These are phyloP conservation scores for Sminthurinus signatus DNA, from an alignment of 1,140 invertebrate genomes.

Conservation along the genomic window DNA sequence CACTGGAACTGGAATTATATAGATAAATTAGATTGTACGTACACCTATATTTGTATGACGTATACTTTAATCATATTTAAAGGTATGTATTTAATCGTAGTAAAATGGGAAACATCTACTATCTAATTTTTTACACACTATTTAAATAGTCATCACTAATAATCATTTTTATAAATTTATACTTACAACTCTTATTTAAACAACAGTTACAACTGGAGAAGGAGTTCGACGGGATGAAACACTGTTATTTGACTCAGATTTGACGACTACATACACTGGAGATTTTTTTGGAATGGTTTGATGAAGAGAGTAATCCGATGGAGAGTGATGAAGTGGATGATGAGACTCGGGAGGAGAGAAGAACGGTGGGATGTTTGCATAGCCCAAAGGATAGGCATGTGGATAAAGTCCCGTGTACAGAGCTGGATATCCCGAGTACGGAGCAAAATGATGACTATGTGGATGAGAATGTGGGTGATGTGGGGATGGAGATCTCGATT, in stretches of 20 bases:
- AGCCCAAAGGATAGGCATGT: constrained; percentile 22
- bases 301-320: constrained; percentile 19
- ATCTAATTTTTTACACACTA: too few species aligned
- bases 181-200: too few species aligned
- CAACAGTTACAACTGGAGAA: constrained; percentile 39
- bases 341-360: constrained; percentile 23
- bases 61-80: too few species aligned
- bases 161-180: too few species aligned
- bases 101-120: too few species aligned
- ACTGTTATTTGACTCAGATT: constrained; percentile 16
- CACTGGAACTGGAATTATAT: too few species aligned
- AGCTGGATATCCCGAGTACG: constrained; percentile 24
- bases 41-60: too few species aligned
- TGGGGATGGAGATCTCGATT: constrained; percentile 29
- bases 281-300: constrained; percentile 34
- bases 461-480: constrained; percentile 11
- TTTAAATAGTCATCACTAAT: too few species aligned
- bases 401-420: constrained; percentile 37
- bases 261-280: constrained; percentile 37
- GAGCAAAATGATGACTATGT: constrained; percentile 24
- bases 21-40: too few species aligned
- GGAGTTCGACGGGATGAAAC: constrained; percentile 19
- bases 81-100: too few species aligned
- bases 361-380: constrained; percentile 23
- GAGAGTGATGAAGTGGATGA: constrained; percentile 8